phyloP scores from a whole-genome alignment of 2,113 vertebrate species.

The Pituophis catenifer region DNA sequence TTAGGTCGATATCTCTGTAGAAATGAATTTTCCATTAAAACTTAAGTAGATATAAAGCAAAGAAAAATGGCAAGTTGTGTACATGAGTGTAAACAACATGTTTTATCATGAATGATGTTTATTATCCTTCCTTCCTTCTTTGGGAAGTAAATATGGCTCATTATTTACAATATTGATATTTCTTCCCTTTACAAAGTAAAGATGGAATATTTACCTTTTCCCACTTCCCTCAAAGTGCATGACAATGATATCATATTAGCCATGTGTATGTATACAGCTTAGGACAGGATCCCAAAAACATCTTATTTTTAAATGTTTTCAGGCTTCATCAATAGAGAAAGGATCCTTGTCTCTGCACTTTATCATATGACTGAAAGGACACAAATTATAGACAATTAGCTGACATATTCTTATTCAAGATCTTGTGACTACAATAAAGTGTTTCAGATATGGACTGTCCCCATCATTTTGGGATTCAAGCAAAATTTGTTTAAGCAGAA shows the following conservation, averaged over 20 bases:
- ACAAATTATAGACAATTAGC: background rate
- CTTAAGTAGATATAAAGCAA: background rate
- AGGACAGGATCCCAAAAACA: background rate
- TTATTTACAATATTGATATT: background rate
- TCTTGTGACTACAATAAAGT: slow-evolving; percentile 15
- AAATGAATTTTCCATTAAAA: background rate
- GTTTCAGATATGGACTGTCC: background rate
- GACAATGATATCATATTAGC: background rate
- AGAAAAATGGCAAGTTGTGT: background rate
- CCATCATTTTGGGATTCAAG: background rate
- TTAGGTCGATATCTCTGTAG: background rate
- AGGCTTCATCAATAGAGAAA: background rate
- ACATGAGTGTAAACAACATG: background rate
- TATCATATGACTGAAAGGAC: slow-evolving; percentile 4
- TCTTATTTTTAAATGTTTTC: background rate
- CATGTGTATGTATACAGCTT: background rate
- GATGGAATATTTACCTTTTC: background rate
- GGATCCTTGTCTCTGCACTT: background rate
- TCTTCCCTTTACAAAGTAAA: background rate
- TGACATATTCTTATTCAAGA: background rate
- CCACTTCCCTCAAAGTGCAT: background rate
- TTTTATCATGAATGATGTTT: background rate
- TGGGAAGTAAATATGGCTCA: background rate
- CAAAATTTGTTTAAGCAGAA: background rate
- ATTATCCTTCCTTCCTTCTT: background rate